Percentiles rank a stretch among this genome's conserved stretches.
These are phyloP conservation scores for Eupsilia transversa DNA, from an alignment of 2,888 invertebrate species.

Conservation along the genomic window DNA sequence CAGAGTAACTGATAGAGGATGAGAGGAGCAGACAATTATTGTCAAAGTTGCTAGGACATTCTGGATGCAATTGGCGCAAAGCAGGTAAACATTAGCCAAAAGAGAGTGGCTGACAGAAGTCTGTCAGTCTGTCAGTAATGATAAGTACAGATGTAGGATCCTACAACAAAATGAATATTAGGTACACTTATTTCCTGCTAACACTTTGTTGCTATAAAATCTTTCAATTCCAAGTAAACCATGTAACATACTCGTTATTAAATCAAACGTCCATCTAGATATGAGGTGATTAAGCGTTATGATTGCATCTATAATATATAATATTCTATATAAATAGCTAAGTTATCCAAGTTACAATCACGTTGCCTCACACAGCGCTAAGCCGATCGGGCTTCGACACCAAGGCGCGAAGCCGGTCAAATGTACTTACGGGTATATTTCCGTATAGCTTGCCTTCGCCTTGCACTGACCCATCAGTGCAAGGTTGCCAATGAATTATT, in stretches of 20 bases:
- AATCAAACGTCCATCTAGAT: constrained; percentile 6
- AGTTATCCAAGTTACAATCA: constrained; percentile 72
- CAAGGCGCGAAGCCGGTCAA: constrained; percentile 84
- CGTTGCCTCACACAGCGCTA: constrained; percentile 74
- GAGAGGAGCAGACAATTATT: background rate
- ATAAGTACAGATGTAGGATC: background rate
- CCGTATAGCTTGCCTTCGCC: constrained; percentile 81
- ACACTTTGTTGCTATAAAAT: background rate
- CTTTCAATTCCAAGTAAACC: background rate
- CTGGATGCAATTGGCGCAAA: background rate
- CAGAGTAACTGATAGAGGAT: background rate
- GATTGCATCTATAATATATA: constrained; percentile 36
- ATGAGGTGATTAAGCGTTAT: constrained; percentile 39
- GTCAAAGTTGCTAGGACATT: background rate
- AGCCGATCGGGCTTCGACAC: constrained; percentile 80
- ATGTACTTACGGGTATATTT: constrained; percentile 77
- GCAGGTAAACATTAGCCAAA: background rate
- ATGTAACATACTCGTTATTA: background rate
- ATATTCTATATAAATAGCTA: constrained; percentile 45
- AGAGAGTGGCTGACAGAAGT: background rate
- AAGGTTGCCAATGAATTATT: constrained; percentile 68
- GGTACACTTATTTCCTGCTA: background rate
- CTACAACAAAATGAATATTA: constrained; percentile 5
- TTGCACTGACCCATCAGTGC: constrained; percentile 69
- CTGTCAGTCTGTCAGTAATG: background rate